Evolutionary conservation across 2,797 vertebrate genomes (phyloP).

Genomic region (Dryobates pubescens): DNA sequence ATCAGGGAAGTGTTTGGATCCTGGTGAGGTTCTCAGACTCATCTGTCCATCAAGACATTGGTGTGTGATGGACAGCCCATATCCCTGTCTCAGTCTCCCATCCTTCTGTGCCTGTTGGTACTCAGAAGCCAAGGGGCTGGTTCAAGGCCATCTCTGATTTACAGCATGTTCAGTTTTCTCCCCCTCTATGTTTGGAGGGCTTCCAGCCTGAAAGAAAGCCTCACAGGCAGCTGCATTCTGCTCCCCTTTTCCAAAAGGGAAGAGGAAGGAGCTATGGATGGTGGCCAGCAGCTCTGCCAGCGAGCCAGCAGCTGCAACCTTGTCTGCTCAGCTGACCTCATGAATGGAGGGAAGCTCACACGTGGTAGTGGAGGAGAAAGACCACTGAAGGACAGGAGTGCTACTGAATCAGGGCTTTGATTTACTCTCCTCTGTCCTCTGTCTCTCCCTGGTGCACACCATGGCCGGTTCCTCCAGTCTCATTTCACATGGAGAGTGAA

Average conservation of each 20-base stretch:
- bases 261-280: not conserved
- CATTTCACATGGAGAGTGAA: not conserved
- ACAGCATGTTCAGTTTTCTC: rapidly evolving
- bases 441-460: rapidly evolving
- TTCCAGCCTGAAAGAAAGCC: not conserved
- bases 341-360: not conserved
- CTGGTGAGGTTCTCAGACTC: rapidly evolving
- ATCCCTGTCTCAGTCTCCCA: not conserved
- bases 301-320: constrained; percentile 10
- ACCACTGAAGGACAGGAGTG: not conserved
- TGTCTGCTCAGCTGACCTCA: not conserved
- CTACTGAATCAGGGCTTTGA: not conserved
- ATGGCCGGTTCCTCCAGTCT: not conserved
- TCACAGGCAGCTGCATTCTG: constrained; percentile 32
- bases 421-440: not conserved
- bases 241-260: not conserved
- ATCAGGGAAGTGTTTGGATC: too few species aligned
- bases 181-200: not conserved
- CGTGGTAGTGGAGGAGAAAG: not conserved
- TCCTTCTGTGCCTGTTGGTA: not conserved
- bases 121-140: not conserved
- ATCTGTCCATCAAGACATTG: rapidly evolving
- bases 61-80: rapidly evolving
- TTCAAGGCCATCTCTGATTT: not conserved
- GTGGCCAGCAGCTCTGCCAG: constrained; percentile 4